Evolutionary conservation across 2,113 vertebrate species (phyloP).

Genomic region (Anhinga rufa): DNA sequence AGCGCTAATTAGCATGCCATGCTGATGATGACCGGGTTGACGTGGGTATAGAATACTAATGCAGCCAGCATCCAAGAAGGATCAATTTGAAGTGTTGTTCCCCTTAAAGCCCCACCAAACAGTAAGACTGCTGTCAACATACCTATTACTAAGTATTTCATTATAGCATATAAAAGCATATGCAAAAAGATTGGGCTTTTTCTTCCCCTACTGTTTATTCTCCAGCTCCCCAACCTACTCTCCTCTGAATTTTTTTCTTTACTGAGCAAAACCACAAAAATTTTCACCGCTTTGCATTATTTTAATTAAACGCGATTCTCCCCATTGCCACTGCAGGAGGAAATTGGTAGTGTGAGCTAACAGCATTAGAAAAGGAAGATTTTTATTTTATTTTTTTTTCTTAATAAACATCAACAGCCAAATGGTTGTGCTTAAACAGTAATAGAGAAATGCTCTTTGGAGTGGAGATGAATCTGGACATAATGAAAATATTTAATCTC

Average conservation of each 20-base stretch:
- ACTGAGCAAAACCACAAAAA: neutral
- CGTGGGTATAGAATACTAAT: slow-evolving; percentile 45
- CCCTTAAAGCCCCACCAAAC: neutral
- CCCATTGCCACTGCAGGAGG: neutral
- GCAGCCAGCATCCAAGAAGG: neutral
- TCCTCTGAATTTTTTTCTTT: neutral
- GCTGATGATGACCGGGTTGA: neutral
- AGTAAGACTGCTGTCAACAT: neutral
- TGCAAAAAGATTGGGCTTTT: neutral
- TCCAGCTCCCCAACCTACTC: neutral
- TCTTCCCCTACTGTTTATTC: neutral
- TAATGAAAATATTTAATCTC: slow-evolving; percentile 25
- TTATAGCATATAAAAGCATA: neutral
- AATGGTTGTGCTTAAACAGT: neutral
- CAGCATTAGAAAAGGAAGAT: neutral
- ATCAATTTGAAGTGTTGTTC: neutral
- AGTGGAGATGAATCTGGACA: neutral
- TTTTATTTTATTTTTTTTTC: neutral
- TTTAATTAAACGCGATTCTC: neutral
- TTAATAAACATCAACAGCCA: neutral
- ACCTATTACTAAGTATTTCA: neutral
- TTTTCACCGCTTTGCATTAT: neutral
- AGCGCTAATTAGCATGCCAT: slow-evolving; percentile 43
- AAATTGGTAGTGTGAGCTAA: neutral
- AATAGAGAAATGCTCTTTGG: neutral